Conservation (phyloP, 2,797 vertebrate genomes). For the Tangara arthus region DNA sequence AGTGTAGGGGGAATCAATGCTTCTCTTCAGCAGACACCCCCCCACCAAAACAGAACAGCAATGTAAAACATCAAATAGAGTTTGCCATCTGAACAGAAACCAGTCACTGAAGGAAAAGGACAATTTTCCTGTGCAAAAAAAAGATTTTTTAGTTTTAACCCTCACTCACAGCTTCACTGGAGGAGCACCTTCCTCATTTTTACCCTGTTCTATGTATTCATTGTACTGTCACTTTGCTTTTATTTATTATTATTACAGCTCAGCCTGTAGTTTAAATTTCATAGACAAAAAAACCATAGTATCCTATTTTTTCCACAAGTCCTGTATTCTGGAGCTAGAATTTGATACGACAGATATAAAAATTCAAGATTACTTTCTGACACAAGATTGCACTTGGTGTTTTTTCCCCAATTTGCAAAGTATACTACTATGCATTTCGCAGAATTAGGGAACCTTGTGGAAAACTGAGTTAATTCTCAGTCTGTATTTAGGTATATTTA, state of each 20-base stretch:
- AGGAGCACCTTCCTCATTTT: background rate
- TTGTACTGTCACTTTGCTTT: background rate
- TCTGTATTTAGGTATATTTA: background rate
- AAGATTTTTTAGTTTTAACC: background rate
- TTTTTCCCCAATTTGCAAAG: background rate
- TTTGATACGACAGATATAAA: background rate
- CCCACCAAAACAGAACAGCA: background rate
- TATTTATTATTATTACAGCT: background rate
- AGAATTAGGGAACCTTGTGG: background rate
- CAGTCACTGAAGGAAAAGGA: background rate
- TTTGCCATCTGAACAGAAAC: background rate
- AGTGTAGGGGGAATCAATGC: background rate
- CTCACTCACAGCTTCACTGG: background rate
- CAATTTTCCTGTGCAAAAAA: background rate
- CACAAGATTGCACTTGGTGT: no score
- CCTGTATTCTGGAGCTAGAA: background rate
- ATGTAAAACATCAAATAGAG: background rate
- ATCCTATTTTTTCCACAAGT: background rate
- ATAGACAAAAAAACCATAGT: background rate
- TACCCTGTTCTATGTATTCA: background rate
- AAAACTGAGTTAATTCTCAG: background rate
- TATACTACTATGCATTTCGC: background rate
- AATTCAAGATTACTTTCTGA: background rate
- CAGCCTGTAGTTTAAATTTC: background rate
- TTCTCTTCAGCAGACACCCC: background rate